Evolutionary conservation across 64 coral and sea anemone genomes (phyloP), one percentile per base, ranked within the genome.

Genomic region (Dendrophyllia cribrosa): DNA sequence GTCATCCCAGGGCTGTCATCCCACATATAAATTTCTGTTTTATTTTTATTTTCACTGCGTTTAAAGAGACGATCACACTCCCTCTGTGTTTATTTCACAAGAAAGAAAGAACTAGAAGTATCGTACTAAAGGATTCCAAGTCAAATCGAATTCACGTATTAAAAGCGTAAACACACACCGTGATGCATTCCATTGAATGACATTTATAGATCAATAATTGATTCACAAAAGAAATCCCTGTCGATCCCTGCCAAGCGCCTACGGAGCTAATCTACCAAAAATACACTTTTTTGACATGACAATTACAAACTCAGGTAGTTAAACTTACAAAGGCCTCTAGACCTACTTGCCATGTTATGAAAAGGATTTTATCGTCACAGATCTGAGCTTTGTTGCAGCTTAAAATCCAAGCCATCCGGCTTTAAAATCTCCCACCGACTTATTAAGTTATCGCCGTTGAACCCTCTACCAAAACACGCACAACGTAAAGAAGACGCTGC

Each of bases 141-240:
- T 7, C 1, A 51, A 84, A 47, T 11, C 19, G 17, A 77, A 72
- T 45, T 50, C 46, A 75, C 72, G 46, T 50, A 20, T 69, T 6
- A 43, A 49, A 75, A 51, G 14, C 25, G 10, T 17, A 75, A 74
- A 49, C 44, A 75, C 48, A 9, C 26, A 19, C 44, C 11, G 3
- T 14, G 34, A 3, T 8, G 50, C 77, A 79, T 84, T 68, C 20
- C 80, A 84, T 51, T 59, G 55, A 34, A 47, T 67, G 80, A 67
- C 61, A 84, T 84, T 20, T 56, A 77, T 55, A 84, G 58, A 16
- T 84, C 78, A 82, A 65, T 65, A 82, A 45, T 64, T 48, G 53
- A 60, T 60, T 82, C 46, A 84, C 61, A 67, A 84, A 67, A 67
- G 62, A 63, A 84, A 84, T 84, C 62, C 45, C 62, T 62, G 58